phyloP scores from a whole-genome alignment of 92 coral and sea anemone species.

The Phenganax subtilis region DNA sequence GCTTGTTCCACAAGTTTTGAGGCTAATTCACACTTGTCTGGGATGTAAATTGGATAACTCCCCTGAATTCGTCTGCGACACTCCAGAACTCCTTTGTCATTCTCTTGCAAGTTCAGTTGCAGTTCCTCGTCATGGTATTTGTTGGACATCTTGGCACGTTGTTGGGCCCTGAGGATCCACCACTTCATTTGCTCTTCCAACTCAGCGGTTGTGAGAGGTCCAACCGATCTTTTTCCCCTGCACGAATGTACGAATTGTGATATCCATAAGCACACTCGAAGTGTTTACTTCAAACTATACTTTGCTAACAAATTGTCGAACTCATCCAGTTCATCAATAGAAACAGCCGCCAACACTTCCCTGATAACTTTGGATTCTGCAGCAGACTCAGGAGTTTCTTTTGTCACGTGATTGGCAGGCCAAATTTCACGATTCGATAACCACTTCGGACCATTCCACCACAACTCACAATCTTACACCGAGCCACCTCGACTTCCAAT shows the following conservation, averaged over 20 bases:
- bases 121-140: background rate
- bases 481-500: too few relatives aligned
- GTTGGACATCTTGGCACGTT: background rate
- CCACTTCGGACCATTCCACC: slow-evolving; percentile 35
- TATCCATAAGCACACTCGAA: background rate
- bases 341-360: background rate
- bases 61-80: slow-evolving; percentile 30
- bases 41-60: slow-evolving; percentile 20
- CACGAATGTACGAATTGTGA: slow-evolving; percentile 6
- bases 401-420: slow-evolving; percentile 22
- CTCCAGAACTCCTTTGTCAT: slow-evolving; percentile 16
- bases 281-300: background rate
- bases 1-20: slow-evolving; percentile 25
- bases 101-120: background rate
- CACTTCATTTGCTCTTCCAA: background rate
- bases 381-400: slow-evolving; percentile 22
- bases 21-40: slow-evolving; percentile 7
- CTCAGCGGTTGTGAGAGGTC: slow-evolving; percentile 6
- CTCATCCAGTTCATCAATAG: background rate
- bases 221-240: background rate
- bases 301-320: background rate
- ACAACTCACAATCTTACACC: background rate
- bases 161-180: slow-evolving; percentile 1
- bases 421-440: slow-evolving; percentile 1
- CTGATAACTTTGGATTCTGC: slow-evolving; percentile 2